Percentiles rank a stretch among this genome's conserved stretches.
Evolutionary conservation across 2,888 invertebrate genomes (phyloP).

Genomic region (Deilephila porcellus): DNA sequence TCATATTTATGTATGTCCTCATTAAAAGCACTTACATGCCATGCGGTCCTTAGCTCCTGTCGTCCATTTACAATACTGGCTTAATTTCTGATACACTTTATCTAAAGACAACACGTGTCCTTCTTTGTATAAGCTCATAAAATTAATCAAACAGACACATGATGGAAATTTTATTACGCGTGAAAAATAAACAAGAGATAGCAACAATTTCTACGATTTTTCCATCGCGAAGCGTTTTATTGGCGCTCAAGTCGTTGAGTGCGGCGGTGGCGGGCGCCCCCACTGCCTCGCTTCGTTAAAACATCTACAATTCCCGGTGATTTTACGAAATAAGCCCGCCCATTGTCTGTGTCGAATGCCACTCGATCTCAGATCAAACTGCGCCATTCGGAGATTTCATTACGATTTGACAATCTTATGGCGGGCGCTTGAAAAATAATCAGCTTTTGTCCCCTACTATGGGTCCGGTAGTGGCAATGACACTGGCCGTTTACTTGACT

Average conservation of each 20-base stretch:
- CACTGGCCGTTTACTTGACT: background rate
- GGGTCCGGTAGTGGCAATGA: background rate
- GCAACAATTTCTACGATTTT: slow-evolving; percentile 8
- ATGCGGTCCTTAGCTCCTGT: too few species aligned
- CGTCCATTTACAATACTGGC: too few species aligned
- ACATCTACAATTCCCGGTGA: slow-evolving; percentile 26
- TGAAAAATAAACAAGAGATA: background rate
- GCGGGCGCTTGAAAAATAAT: slow-evolving; percentile 25
- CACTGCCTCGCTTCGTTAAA: slow-evolving; percentile 23
- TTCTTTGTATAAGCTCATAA: background rate
- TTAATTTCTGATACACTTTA: too few species aligned
- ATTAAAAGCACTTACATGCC: too few species aligned
- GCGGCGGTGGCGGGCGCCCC: slow-evolving; percentile 35
- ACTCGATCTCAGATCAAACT: slow-evolving; percentile 26
- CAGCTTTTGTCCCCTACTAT: slow-evolving; percentile 23
- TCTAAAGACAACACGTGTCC: too few species aligned
- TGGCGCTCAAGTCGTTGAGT: slow-evolving; percentile 36
- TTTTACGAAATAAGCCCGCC: slow-evolving; percentile 34
- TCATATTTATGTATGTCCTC: too few species aligned
- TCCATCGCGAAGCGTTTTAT: slow-evolving; percentile 33
- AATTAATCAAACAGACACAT: background rate
- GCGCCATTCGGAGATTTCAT: slow-evolving; percentile 37
- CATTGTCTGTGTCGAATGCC: slow-evolving; percentile 32
- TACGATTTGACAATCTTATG: slow-evolving; percentile 38
- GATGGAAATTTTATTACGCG: background rate